phyloP scores from a whole-genome alignment of 2,113 vertebrate species.

The Petrocephalus microphthalmus region DNA sequence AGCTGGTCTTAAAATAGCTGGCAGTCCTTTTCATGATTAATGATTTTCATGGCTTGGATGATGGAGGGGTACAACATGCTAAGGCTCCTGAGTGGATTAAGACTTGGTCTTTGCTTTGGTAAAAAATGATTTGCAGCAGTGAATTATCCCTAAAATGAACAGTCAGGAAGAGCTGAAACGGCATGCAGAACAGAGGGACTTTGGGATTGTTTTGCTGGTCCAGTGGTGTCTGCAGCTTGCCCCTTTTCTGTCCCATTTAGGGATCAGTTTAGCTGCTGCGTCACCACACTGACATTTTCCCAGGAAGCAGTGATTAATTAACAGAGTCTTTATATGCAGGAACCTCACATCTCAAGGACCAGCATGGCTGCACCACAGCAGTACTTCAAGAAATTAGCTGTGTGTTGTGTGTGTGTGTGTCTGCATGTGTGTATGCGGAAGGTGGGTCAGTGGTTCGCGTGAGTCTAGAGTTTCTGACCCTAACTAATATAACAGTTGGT shows the following conservation, averaged over 20 bases:
- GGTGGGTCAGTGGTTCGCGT: not conserved
- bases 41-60: not conserved
- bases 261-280: slow-evolving; percentile 32
- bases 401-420: not conserved
- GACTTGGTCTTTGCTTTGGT: not conserved
- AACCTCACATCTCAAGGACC: slow-evolving; percentile 22
- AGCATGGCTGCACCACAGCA: slow-evolving; percentile 24
- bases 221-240: not conserved
- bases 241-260: slow-evolving; percentile 24
- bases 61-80: not conserved
- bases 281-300: slow-evolving; percentile 23
- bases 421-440: not conserved
- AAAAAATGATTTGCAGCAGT: not conserved
- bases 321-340: slow-evolving; percentile 34
- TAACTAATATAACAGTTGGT: not conserved
- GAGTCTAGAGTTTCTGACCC: not conserved
- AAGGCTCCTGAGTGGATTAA: not conserved
- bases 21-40: not conserved
- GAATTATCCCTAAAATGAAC: not conserved
- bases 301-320: slow-evolving; percentile 42
- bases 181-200: not conserved
- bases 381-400: slow-evolving; percentile 17
- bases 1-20: not conserved
- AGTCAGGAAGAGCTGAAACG: not conserved
- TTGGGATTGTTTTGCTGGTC: not conserved